A percentile compares a stretch with the other conserved stretches of the same genome.
Conservation (phyloP, 2,888 invertebrate species). For the Mesorhabditis spiculigera region DNA sequence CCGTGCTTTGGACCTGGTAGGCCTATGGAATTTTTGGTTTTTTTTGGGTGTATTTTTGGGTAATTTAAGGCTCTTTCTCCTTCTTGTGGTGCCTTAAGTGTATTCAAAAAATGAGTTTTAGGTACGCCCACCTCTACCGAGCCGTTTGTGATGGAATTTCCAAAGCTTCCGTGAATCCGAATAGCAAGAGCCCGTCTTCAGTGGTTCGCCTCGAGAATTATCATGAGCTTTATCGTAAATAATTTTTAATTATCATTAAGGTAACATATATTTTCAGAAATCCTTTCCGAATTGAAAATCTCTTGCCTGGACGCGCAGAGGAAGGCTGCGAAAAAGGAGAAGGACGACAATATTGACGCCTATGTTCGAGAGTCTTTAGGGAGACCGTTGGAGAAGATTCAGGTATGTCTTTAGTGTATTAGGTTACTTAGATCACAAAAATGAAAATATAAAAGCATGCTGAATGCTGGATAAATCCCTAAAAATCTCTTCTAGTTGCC, state of each 20-base stretch:
- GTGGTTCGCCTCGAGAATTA: constrained; percentile 93
- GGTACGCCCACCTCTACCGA: constrained; percentile 42
- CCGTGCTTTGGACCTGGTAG: no score
- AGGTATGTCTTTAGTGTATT: constrained; percentile 65
- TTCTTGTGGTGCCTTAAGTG: not conserved
- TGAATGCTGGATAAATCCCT: no score
- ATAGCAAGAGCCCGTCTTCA: constrained; percentile 85
- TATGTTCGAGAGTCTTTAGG: constrained; percentile 95
- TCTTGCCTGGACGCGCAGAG: constrained; percentile 79
- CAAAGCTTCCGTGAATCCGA: constrained; percentile 72
- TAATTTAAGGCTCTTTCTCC: not conserved
- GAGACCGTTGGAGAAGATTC: constrained; percentile 82
- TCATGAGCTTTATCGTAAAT: constrained; percentile 76
- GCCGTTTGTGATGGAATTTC: constrained; percentile 80
- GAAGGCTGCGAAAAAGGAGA: constrained; percentile 84
- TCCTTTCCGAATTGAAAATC: constrained; percentile 81
- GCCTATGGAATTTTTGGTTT: no score
- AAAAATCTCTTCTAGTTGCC: no score
- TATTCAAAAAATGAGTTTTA: constrained; percentile 4
- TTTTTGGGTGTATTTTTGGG: no score
- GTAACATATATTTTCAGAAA: constrained; percentile 31
- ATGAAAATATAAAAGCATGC: no score
- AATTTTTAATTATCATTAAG: not conserved
- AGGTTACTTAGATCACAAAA: no score
- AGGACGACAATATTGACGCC: constrained; percentile 80